phyloP scores from a whole-genome alignment of 2,888 invertebrate genomes.

The Microdon myrmicae region DNA sequence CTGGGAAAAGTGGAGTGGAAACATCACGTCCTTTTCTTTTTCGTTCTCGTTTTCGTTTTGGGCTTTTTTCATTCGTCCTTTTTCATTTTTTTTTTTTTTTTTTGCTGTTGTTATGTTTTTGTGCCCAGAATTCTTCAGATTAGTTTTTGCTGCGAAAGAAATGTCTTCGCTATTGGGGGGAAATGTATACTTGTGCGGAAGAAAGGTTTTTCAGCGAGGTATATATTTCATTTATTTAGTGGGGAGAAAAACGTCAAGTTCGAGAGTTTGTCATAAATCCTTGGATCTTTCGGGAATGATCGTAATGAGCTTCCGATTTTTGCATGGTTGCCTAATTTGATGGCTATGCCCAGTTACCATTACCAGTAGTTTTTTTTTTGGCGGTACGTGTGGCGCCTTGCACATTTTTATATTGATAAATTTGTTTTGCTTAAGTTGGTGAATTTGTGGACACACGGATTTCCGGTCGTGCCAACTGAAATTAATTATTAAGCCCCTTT shows the following conservation, averaged over 20 bases:
- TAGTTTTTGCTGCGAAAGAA: slow-evolving; percentile 40
- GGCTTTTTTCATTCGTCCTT: slow-evolving; percentile 1
- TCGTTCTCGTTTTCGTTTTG: not conserved
- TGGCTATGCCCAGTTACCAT: too few species aligned
- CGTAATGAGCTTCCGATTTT: slow-evolving; percentile 29
- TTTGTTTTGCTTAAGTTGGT: too few species aligned
- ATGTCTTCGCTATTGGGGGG: slow-evolving; percentile 32
- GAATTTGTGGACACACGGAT: too few species aligned
- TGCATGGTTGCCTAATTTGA: slow-evolving; percentile 17
- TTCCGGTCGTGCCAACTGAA: too few species aligned
- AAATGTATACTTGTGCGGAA: slow-evolving; percentile 13
- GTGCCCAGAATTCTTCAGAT: slow-evolving; percentile 22
- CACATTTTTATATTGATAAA: too few species aligned
- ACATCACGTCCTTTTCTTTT: slow-evolving; percentile 11
- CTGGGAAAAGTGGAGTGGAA: slow-evolving; percentile 13
- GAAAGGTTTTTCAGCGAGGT: slow-evolving; percentile 22
- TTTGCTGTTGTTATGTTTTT: not conserved
- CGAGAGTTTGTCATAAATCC: slow-evolving; percentile 46
- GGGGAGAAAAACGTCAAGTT: slow-evolving; percentile 28
- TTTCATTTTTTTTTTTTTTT: not conserved
- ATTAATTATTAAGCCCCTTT: too few species aligned
- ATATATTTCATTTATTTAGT: slow-evolving; percentile 23
- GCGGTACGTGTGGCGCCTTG: too few species aligned
- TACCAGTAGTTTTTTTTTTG: too few species aligned
- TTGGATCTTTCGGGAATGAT: slow-evolving; percentile 28